A percentile compares a stretch with the other conserved stretches of the same genome.
phyloP scores from a whole-genome alignment of 2,888 invertebrate genomes.

The Pristionchus maxplancki region DNA sequence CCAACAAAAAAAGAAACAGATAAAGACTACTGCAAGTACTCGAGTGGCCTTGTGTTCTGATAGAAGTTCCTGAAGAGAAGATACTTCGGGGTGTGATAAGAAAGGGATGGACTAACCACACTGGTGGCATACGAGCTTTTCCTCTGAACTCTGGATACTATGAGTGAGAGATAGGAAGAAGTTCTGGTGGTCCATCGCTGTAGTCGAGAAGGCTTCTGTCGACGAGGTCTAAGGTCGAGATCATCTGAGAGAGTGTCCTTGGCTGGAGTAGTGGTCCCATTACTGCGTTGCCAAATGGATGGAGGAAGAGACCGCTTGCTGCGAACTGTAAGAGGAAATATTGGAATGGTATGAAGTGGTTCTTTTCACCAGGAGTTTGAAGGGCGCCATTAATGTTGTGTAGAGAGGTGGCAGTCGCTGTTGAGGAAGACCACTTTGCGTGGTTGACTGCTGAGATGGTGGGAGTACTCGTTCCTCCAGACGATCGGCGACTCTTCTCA shows the following conservation, averaged over 20 bases:
- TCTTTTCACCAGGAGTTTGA: background rate
- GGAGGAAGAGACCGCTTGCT: conserved; percentile 13
- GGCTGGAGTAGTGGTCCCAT: background rate
- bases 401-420: background rate
- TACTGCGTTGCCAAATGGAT: conserved; percentile 29
- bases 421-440: conserved; percentile 9
- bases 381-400: conserved; percentile 10
- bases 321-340: background rate
- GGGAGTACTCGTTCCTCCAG: conserved; percentile 52
- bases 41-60: conserved; percentile 93
- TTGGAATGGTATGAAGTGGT: background rate
- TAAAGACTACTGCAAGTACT: conserved; percentile 93
- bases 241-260: background rate
- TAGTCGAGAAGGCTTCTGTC: conserved; percentile 40
- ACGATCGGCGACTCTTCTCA: conserved; percentile 5
- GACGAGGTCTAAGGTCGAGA: background rate
- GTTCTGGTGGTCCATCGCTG: conserved; percentile 32
- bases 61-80: conserved; percentile 69
- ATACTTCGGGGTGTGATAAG: background rate
- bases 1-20: conserved; percentile 94
- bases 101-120: background rate
- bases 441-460: conserved; percentile 56
- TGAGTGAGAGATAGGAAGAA: background rate
- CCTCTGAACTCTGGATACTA: conserved; percentile 36
- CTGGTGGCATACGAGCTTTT: conserved; percentile 18